Evolutionary conservation across 2,797 vertebrate species (phyloP), one percentile per base, ranked within the genome.

Genomic region (Salmo trutta): DNA sequence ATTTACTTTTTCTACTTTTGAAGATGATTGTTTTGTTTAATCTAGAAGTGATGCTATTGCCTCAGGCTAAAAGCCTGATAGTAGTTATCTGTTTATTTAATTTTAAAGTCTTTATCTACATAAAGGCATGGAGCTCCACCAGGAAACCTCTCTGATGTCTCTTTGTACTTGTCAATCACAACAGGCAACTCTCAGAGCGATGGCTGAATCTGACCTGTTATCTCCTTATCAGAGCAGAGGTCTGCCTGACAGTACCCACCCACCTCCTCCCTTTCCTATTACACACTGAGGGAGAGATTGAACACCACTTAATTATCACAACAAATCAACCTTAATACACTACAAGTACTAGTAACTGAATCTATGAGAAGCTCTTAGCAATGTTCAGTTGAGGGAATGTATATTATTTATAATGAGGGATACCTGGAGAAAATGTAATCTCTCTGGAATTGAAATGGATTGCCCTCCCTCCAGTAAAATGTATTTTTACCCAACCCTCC

Each of bases 21-120:
- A 92, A 93, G 88, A 80, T 77, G 77, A 92, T 87, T 90, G 88
- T 81, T 93, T 93, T 93, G 93, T 93, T 94, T 94, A 93, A 94
- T 91, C 93, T 88, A 81, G 87, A 93, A 93, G 92, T 92, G 89
- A 93, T 86, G 88, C 87, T 88, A 86, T 90, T 86, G 84, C 88
- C 91, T 90, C 86, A 91, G 91, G 91, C 93, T 91, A 93, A 88
- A 89, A 90, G 85, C 87, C 87, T 93, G 85, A 87, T 89, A 86
- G 81, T 84, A 86, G 88, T 93, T 89, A 90, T 88, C 85, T 70
- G 89, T 92, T 93, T 93, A 92, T 92, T 94, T 94, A 91, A 94
- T 93, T 92, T 93, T 92, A 90, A 93, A 91, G 75, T 81, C 82
- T 93, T 89, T 90, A 91, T 93, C 91, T 95, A 84, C 92, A 93